Evolutionary conservation across 2,797 vertebrate species (phyloP).

Genomic region (Coregonus ussuriensis): DNA sequence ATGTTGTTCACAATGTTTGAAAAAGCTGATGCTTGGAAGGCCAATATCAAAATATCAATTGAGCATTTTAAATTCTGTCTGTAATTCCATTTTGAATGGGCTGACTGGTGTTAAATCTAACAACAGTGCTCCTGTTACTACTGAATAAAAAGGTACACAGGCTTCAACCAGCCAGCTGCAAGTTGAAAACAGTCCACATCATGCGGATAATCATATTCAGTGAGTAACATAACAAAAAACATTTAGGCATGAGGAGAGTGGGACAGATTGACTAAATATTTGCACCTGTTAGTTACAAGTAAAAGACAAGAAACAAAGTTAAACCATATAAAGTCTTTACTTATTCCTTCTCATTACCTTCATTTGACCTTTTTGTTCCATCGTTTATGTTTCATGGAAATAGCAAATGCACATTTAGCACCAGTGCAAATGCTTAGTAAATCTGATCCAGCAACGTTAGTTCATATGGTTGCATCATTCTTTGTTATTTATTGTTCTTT

Average conservation of each 20-base stretch:
- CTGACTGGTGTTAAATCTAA: background rate
- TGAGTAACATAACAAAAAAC: background rate
- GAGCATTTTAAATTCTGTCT: background rate
- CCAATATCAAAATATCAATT: background rate
- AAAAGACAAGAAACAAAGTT: background rate
- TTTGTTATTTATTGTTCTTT: background rate
- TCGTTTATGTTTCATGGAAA: background rate
- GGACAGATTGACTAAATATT: background rate
- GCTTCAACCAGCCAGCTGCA: background rate
- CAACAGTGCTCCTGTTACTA: background rate
- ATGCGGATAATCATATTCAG: background rate
- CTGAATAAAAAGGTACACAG: background rate
- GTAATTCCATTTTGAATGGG: background rate
- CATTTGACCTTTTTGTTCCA: background rate
- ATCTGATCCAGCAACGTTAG: background rate
- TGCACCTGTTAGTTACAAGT: background rate
- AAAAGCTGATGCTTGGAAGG: background rate
- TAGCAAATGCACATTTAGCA: too few relatives aligned
- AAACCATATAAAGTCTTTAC: background rate
- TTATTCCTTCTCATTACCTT: background rate
- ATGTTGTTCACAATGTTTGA: background rate
- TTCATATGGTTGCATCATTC: background rate
- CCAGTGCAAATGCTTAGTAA: background rate
- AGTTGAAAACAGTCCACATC: background rate
- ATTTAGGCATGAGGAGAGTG: background rate